A percentile compares a stretch with the other conserved stretches of the same genome.
These are phyloP conservation scores for Martes martes DNA, from an alignment of 2,113 vertebrate species.

Conservation along the genomic window DNA sequence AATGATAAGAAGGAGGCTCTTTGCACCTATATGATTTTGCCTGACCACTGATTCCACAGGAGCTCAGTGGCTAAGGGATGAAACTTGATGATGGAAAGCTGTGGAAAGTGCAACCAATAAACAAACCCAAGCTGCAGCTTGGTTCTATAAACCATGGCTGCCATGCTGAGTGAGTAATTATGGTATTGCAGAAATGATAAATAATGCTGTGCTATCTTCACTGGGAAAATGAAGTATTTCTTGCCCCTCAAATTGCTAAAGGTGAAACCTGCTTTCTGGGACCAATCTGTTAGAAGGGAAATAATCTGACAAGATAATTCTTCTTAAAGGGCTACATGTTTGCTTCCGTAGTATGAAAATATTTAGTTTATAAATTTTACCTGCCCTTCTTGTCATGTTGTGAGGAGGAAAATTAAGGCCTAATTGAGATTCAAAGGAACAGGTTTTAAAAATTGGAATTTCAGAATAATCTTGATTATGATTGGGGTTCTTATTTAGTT, in stretches of 20 bases:
- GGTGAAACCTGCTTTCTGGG: constrained; percentile 60
- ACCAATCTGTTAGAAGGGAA: constrained; percentile 53
- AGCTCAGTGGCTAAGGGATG: background rate
- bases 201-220: constrained; percentile 22
- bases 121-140: background rate
- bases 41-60: background rate
- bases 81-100: background rate
- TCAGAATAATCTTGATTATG: background rate
- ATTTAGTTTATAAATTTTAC: constrained; percentile 31
- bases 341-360: background rate
- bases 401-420: background rate
- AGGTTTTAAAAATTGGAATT: background rate
- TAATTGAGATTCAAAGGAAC: background rate
- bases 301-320: constrained; percentile 67
- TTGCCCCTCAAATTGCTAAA: constrained; percentile 66
- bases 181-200: constrained; percentile 58
- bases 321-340: constrained; percentile 49
- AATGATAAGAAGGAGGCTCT: background rate
- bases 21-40: background rate
- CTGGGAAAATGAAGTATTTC: constrained; percentile 62
- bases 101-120: constrained; percentile 45
- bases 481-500: background rate
- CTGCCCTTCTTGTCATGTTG: background rate
- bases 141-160: constrained; percentile 45
- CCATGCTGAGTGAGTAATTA: constrained; percentile 59